Conservation (phyloP, 2,888 invertebrate species). For the Willowsia nigromaculata region DNA sequence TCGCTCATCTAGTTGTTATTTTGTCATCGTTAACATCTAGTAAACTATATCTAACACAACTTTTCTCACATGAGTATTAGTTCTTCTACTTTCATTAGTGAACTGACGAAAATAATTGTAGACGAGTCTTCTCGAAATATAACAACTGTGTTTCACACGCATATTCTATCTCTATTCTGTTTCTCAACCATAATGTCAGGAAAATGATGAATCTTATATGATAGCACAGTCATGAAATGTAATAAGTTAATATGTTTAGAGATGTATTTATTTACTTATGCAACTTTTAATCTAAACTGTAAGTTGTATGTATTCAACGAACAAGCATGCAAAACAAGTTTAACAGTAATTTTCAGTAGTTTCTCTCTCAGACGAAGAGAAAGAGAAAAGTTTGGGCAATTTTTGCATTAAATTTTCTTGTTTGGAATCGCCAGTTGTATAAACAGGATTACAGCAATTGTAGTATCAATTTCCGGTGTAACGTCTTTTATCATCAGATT, state of each 20-base stretch:
- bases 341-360: neutral
- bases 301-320: conserved; percentile 2
- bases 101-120: neutral
- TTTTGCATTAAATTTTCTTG: neutral
- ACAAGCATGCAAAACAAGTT: conserved; percentile 38
- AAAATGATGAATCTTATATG: neutral
- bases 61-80: conserved; percentile 2
- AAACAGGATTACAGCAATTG: neutral
- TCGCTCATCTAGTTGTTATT: neutral
- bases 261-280: too few species aligned
- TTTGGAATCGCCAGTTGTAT: neutral
- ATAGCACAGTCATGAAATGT: conserved; percentile 4
- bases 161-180: neutral
- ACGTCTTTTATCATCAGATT: conserved; percentile 5
- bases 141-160: neutral
- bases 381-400: neutral
- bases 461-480: neutral
- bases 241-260: neutral
- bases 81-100: neutral
- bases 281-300: neutral
- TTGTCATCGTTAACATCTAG: neutral
- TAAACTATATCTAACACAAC: neutral
- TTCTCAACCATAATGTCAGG: neutral
- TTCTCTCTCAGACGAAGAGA: neutral
- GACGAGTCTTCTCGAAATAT: neutral